Conservation (phyloP, 2,888 invertebrate genomes). For the Scotopteryx bipunctaria region DNA sequence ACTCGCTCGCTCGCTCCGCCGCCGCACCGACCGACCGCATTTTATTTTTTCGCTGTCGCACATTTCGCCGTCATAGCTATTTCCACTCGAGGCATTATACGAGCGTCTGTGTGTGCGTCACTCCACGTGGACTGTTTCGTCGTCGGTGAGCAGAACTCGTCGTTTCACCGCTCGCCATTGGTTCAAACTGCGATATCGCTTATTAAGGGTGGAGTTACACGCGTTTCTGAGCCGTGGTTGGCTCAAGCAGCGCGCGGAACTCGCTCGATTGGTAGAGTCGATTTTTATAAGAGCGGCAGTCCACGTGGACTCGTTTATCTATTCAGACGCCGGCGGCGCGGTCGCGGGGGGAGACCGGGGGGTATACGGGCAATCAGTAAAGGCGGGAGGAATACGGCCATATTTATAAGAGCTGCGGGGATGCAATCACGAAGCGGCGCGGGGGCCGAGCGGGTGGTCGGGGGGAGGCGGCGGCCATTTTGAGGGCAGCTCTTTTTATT, state of each 20-base stretch:
- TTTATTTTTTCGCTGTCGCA: conserved; percentile 84
- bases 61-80: conserved; percentile 84
- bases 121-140: conserved; percentile 80
- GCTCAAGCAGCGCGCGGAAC: conserved; percentile 48
- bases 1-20: conserved; percentile 73
- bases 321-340: conserved; percentile 84
- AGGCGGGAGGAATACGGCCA: conserved; percentile 84
- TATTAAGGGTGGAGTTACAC: conserved; percentile 84
- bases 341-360: conserved; percentile 81
- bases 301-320: conserved; percentile 85
- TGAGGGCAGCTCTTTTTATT: conserved; percentile 88
- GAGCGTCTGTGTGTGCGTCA: conserved; percentile 72
- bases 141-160: conserved; percentile 72
- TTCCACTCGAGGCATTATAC: conserved; percentile 84
- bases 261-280: conserved; percentile 66
- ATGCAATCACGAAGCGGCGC: conserved; percentile 84
- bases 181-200: conserved; percentile 71
- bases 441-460: conserved; percentile 73
- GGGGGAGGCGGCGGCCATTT: conserved; percentile 87
- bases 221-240: conserved; percentile 62
- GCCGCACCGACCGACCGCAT: conserved; percentile 81
- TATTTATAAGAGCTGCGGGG: conserved; percentile 85
- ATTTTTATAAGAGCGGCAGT: conserved; percentile 82
- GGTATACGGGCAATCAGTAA: conserved; percentile 85
- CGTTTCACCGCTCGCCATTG: conserved; percentile 59